Evolutionary conservation across 2,888 invertebrate genomes (phyloP).

Genomic region (Apeira syringaria): DNA sequence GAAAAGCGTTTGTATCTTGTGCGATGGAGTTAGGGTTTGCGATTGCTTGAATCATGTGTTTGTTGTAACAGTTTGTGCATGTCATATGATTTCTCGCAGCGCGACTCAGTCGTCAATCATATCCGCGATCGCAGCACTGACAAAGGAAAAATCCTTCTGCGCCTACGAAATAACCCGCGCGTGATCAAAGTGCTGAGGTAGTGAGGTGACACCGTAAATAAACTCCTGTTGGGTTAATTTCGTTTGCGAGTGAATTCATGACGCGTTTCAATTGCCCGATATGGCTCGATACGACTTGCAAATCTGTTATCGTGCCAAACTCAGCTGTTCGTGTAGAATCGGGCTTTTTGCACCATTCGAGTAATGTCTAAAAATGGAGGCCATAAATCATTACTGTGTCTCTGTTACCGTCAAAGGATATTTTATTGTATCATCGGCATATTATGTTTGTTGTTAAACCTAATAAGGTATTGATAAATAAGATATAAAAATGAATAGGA

Average conservation of each 20-base stretch:
- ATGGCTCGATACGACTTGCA: slow-evolving; percentile 34
- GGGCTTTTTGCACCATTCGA: slow-evolving; percentile 23
- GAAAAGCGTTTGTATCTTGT: slow-evolving; percentile 17
- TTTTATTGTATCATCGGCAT: no score
- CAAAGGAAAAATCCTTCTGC: slow-evolving; percentile 80
- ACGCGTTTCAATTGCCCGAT: slow-evolving; percentile 42
- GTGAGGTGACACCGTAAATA: slow-evolving; percentile 59
- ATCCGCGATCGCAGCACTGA: slow-evolving; percentile 66
- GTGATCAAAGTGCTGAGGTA: slow-evolving; percentile 63
- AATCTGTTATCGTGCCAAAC: slow-evolving; percentile 26
- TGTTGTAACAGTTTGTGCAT: slow-evolving; percentile 6
- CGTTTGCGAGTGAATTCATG: slow-evolving; percentile 53
- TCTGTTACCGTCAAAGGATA: slow-evolving; percentile 6
- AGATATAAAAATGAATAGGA: no score
- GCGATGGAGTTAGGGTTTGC: slow-evolving; percentile 19
- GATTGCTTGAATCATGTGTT: slow-evolving; percentile 19
- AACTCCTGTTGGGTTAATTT: slow-evolving; percentile 75
- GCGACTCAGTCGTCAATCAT: slow-evolving; percentile 78
- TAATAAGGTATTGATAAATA: no score
- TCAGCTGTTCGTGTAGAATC: slow-evolving; percentile 14
- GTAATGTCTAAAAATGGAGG: slow-evolving; percentile 25
- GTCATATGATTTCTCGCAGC: slow-evolving; percentile 61
- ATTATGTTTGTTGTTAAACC: no score
- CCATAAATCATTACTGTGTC: slow-evolving; percentile 17
- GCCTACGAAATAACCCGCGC: slow-evolving; percentile 60